Evolutionary conservation across 2,113 vertebrate genomes (phyloP), one percentile per base, ranked within the genome.

Genomic region (Podarcis raffonei): DNA sequence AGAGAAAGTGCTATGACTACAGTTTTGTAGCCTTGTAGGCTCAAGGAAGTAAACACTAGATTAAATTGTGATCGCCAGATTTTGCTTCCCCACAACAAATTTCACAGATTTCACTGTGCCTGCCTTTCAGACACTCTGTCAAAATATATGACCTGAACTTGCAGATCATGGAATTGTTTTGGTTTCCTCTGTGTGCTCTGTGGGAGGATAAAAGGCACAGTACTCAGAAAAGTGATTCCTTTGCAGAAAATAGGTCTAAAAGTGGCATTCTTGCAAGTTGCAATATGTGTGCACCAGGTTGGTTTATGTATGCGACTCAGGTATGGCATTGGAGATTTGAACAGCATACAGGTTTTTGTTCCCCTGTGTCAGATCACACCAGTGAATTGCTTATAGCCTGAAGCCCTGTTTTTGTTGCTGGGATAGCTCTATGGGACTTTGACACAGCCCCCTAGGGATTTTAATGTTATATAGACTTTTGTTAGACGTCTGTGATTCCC

Each of bases 211-310:
- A 35, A 90, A 83, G 77, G 71, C 91, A 87, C 7, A 35, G 69
- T 82, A 37, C 75, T 89, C 90, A 88, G 5, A 62, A 20, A 90
- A 89, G 79, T 8, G 65, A 37, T 83, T 89, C 8, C 66, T 93
- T 87, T 90, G 35, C 79, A 57, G 84, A 89, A 84, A 91, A 71
- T 53, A 85, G 18, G 59, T 62, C 57, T 89, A 62, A 90, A 88
- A 80, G 57, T 35, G 0, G 30, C 42, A 59, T 68, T 66, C 37
- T 92, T 90, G 0, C 66, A 53, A 53, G 37, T 23, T 42, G 62
- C 12, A 79, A 79, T 37, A 42, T 42, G 27, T 15, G 37, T 13
- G 11, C 59, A 42, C 39, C 20, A 76, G 39, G 57, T 65, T 76
- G n/a, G 8, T 32, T 68, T 42, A 4, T 30, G 13, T 35, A 37